Base-by-base conservation (phyloP, 2,888 invertebrate species). In the Lamellibrachia columna region DNA sequence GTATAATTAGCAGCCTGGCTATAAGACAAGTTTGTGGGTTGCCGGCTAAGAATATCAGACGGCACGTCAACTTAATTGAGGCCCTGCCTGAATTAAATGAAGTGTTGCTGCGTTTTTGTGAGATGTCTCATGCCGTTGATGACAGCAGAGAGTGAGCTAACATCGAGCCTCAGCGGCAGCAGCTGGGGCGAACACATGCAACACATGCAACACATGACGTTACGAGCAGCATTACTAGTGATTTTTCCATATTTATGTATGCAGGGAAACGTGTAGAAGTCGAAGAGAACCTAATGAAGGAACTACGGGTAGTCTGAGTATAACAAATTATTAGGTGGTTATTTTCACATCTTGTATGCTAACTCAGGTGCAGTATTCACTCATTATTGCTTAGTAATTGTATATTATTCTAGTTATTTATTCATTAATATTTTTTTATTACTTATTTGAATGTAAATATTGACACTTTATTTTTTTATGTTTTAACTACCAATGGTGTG, bases 1-100 rank as follows among this genome's bases (percentile, higher is more conserved):
- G n/a, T 75, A 22, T 75, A 75, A 75, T 75, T 75, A 15, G 22
- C 15, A n/a, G 22, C 75, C 75, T 75, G 22, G n/a, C 75, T 75
- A n/a, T 75, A 22, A 75, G 75, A 75, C 75, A 75, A 75, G 75
- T 75, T 75, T 75, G 75, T 75, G 75, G 75, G 75, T 75, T 75
- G 75, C 15, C 4, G 15, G 15, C 75, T 75, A 75, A 75, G 15
- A 75, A 75, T 75, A 75, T 75, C 75, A 15, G 22, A 15, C 15
- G n/a, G 75, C 75, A 22, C 22, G 22, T 22, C n/a, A n/a, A n/a
- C 75, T 75, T 75, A 75, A 75, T 75, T 75, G 75, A 75, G n/a
- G 75, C 75, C n/a, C 15, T 75, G 75, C 75, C 75, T 75, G 75
- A 75, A 75, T 75, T 75, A 75, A 75, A 75, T 75, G 75, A 75